Percentiles rank a stretch among this genome's conserved stretches.
phyloP scores from a whole-genome alignment of 2,888 invertebrate species.

The Tanytarsus gracilentus region DNA sequence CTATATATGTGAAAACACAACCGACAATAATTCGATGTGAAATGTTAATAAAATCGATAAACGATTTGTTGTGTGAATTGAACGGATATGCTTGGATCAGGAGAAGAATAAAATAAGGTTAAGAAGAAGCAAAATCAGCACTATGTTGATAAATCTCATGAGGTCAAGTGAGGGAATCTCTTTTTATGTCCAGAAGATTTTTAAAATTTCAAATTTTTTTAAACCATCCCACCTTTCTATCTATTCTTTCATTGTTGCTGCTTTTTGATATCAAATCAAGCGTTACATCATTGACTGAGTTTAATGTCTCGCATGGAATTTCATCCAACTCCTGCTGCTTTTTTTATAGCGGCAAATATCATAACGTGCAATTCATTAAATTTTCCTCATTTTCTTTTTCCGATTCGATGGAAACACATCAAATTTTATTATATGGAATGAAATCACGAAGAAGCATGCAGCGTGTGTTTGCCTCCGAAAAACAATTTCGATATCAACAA shows the following conservation, averaged over 20 bases:
- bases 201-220: no score
- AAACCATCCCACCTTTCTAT: no score
- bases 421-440: no score
- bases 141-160: no score
- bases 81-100: no score
- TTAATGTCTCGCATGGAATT: background rate
- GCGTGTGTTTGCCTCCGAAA: no score
- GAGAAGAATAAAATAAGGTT: background rate
- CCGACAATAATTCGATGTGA: constrained; percentile 7
- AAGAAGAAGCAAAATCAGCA: no score
- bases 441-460: no score
- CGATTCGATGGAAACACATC: background rate
- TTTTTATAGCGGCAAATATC: background rate
- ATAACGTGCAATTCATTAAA: background rate
- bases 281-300: background rate
- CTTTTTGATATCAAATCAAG: background rate
- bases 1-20: background rate
- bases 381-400: background rate
- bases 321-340: background rate
- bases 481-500: constrained; percentile 1
- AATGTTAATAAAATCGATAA: constrained; percentile 25
- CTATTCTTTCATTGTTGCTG: background rate
- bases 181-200: no score
- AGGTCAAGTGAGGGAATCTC: no score
- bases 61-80: background rate